These are phyloP conservation scores for Dolichopus griseipennis DNA, from an alignment of 2,888 invertebrate species.

Conservation along the genomic window DNA sequence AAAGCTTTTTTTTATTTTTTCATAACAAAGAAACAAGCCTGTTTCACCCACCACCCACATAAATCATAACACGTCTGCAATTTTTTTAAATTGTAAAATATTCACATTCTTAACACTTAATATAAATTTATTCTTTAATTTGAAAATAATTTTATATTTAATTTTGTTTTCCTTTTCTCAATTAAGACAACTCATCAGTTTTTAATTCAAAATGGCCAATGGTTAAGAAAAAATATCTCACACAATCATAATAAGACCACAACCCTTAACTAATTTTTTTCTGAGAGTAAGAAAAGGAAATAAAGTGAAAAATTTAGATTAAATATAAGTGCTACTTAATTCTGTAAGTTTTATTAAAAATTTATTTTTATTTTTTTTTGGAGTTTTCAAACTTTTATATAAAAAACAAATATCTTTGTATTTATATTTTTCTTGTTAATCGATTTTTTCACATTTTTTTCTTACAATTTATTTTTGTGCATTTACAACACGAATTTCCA, in stretches of 20 bases:
- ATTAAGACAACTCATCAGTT: background rate
- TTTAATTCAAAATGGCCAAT: constrained; percentile 3
- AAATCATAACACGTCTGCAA: too few species aligned
- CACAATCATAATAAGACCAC: background rate
- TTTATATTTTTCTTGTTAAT: background rate
- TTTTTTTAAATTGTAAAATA: too few species aligned
- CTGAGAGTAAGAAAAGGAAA: background rate
- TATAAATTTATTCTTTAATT: too few species aligned
- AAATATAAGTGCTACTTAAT: background rate
- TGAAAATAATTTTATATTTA: too few species aligned
- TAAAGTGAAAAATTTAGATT: too few species aligned
- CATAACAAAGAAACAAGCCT: too few species aligned
- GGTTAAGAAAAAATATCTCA: background rate
- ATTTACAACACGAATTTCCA: background rate
- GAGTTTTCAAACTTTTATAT: too few species aligned
- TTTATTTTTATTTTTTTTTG: background rate
- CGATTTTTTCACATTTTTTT: background rate
- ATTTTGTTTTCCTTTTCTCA: too few species aligned
- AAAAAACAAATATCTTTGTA: too few species aligned
- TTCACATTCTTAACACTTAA: too few species aligned
- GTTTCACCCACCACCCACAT: too few species aligned
- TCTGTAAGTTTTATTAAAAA: background rate
- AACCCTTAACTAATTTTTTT: background rate
- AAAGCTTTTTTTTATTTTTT: too few species aligned
- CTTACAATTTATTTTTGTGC: constrained; percentile 3